Conservation (phyloP, 2,113 vertebrate genomes). For the Rana temporaria region DNA sequence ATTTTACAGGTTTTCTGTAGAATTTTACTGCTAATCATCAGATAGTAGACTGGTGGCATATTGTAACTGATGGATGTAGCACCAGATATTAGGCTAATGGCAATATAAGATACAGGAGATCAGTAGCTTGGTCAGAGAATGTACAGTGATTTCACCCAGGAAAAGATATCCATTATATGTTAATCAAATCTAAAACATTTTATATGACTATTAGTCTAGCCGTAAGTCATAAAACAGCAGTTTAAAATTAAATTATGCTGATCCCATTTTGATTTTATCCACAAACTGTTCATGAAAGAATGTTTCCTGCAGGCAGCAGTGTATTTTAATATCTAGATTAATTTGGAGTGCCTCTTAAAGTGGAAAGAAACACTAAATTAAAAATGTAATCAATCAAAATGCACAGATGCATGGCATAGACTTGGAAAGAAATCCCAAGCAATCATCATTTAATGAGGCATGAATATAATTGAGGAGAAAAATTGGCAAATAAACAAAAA, state of each 20-base stretch:
- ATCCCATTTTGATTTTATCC: conserved; percentile 25
- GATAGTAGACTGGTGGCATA: neutral
- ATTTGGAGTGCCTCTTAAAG: no score
- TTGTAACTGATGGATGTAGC: neutral
- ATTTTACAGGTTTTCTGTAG: neutral
- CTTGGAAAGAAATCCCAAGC: no score
- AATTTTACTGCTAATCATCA: neutral
- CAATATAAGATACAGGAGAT: neutral
- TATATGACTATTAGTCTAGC: neutral
- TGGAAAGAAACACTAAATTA: no score
- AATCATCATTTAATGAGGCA: no score
- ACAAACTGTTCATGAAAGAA: neutral
- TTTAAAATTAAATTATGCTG: conserved; percentile 27
- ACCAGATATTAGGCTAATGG: neutral
- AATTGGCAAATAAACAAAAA: no score
- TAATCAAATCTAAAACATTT: conserved; percentile 20
- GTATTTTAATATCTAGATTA: conserved; percentile 41
- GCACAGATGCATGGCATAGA: no score
- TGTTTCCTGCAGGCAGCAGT: neutral
- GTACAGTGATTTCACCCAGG: neutral
- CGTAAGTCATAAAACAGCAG: conserved; percentile 14
- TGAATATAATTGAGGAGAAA: no score
- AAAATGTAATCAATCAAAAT: no score
- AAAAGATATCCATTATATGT: conserved; percentile 10
- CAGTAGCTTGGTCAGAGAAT: neutral